Conservation (phyloP, 2,888 invertebrate species). For the Agrenia bidenticulata region DNA sequence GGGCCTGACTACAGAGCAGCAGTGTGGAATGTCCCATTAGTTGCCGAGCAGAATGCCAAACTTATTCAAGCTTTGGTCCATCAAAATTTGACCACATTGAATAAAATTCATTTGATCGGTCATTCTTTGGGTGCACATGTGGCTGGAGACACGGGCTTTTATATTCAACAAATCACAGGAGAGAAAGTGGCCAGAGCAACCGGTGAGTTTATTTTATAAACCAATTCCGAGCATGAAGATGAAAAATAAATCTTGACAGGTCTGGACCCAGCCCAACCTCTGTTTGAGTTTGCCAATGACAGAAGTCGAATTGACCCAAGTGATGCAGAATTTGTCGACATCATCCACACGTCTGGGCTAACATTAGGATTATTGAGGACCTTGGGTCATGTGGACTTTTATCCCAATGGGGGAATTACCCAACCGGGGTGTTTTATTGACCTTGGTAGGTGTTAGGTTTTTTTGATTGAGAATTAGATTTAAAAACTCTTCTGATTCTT, state of each 20-base stretch:
- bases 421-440: conserved; percentile 38
- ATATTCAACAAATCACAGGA: not conserved
- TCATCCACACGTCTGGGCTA: conserved; percentile 54
- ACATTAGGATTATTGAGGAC: conserved; percentile 22
- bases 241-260: conserved; percentile 53
- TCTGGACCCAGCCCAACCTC: conserved; percentile 68
- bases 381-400: conserved; percentile 38
- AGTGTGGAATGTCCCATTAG: conserved; percentile 46
- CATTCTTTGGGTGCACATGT: conserved; percentile 56
- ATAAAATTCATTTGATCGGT: conserved; percentile 56
- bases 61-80: conserved; percentile 55
- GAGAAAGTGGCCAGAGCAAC: conserved; percentile 6
- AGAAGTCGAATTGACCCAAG: conserved; percentile 62
- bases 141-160: conserved; percentile 32
- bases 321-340: conserved; percentile 71
- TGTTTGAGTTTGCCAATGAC: conserved; percentile 60
- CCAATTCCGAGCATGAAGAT: not conserved
- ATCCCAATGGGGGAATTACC: conserved; percentile 35
- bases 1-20: conserved; percentile 52
- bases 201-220: not conserved
- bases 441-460: not conserved
- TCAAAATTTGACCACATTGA: conserved; percentile 51
- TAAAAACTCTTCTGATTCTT: no score
- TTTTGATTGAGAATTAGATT: no score
- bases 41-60: conserved; percentile 55